These are phyloP conservation scores for Nymphalis polychloros DNA, from an alignment of 2,888 invertebrate genomes.

Conservation along the genomic window DNA sequence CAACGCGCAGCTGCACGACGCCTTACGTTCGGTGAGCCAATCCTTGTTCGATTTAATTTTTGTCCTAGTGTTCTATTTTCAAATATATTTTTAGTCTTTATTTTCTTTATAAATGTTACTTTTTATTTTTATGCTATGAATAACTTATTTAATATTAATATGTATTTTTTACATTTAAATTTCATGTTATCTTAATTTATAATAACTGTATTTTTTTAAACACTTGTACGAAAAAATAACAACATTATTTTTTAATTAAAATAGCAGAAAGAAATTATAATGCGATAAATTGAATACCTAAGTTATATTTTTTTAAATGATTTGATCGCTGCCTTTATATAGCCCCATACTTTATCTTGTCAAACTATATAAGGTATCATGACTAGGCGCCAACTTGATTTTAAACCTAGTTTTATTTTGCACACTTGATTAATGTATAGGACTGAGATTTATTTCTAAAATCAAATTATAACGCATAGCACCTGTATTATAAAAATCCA, in stretches of 20 bases:
- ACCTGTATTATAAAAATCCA: neutral
- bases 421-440: conserved; percentile 18
- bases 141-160: neutral
- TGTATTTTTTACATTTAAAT: neutral
- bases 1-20: conserved; percentile 67
- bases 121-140: neutral
- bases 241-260: too few species aligned
- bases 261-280: neutral
- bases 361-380: conserved; percentile 28
- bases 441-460: conserved; percentile 13
- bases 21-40: conserved; percentile 42
- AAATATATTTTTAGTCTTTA: neutral
- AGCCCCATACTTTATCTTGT: conserved; percentile 32
- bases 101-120: neutral
- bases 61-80: conserved; percentile 10
- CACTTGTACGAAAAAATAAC: too few species aligned
- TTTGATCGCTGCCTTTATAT: conserved; percentile 27
- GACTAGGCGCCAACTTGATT: conserved; percentile 28
- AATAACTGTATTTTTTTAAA: too few species aligned
- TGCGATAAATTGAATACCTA: neutral
- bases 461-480: neutral
- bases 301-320: conserved; percentile 10
- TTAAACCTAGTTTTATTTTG: conserved; percentile 13
- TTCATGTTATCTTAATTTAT: too few species aligned
- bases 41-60: conserved; percentile 29